Conservation (phyloP, 2,888 invertebrate species). For the Andrena camellia region DNA sequence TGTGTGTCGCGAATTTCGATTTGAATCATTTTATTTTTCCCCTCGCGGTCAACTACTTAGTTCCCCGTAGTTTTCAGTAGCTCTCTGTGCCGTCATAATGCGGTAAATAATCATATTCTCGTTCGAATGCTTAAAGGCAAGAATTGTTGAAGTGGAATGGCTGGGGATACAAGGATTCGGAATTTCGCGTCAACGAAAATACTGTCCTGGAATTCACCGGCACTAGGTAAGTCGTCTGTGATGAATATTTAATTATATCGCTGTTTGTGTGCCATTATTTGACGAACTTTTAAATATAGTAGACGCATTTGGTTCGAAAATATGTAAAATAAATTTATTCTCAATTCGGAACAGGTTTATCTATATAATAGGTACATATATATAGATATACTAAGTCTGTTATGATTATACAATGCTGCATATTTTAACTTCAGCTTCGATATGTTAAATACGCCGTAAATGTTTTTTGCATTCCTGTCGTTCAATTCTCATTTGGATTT, state of each 20-base stretch:
- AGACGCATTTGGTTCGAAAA: no score
- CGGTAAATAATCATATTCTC: conserved; percentile 3
- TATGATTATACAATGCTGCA: no score
- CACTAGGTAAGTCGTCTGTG: conserved; percentile 88
- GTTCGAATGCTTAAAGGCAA: conserved; percentile 88
- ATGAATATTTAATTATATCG: neutral
- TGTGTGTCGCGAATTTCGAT: conserved; percentile 11
- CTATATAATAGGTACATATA: no score
- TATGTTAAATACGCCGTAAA: no score
- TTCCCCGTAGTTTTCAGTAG: neutral
- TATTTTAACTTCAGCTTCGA: no score
- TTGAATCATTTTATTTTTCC: conserved; percentile 1
- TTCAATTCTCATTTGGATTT: no score
- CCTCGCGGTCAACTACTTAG: neutral
- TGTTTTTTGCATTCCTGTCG: no score
- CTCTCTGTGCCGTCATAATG: neutral
- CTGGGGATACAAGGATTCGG: conserved; percentile 99
- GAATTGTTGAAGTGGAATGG: conserved; percentile 99
- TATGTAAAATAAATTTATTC: no score
- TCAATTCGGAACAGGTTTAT: no score
- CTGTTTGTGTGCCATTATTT: neutral
- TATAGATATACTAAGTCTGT: no score
- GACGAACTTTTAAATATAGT: no score
- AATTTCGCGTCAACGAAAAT: conserved; percentile 90
- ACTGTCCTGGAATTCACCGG: conserved; percentile 93